Evolutionary conservation across 2,113 vertebrate species (phyloP).

Genomic region (Percopsis transmontana): DNA sequence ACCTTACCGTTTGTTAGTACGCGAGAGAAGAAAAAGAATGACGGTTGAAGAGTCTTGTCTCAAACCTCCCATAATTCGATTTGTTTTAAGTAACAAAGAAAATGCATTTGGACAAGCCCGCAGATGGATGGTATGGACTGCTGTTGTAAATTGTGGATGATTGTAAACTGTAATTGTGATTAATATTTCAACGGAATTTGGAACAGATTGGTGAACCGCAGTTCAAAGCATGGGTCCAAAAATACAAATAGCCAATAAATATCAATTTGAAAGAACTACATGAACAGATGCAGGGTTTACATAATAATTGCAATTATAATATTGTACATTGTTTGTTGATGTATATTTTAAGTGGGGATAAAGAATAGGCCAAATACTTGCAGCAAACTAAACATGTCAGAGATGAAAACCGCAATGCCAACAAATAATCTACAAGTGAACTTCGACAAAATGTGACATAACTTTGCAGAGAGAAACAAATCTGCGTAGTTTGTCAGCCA

Average conservation of each 20-base stretch:
- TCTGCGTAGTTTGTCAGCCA: conserved; percentile 49
- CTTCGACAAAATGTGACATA: conserved; percentile 29
- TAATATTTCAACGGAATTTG: conserved; percentile 68
- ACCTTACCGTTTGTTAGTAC: conserved; percentile 61
- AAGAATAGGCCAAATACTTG: too few species aligned
- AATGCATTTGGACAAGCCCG: conserved; percentile 70
- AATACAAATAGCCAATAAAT: conserved; percentile 14
- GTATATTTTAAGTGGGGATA: background rate
- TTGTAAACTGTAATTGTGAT: conserved; percentile 69
- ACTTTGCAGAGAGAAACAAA: conserved; percentile 43
- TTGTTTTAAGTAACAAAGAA: conserved; percentile 72
- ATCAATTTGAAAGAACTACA: background rate
- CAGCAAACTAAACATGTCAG: background rate
- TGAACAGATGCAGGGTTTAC: background rate
- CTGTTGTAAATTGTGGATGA: conserved; percentile 58
- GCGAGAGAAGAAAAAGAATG: conserved; percentile 15
- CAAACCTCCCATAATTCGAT: conserved; percentile 69
- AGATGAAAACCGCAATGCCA: conserved; percentile 24
- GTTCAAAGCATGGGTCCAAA: conserved; percentile 32
- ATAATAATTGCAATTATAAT: background rate
- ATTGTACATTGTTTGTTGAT: background rate
- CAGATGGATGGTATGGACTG: conserved; percentile 55
- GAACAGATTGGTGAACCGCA: conserved; percentile 51
- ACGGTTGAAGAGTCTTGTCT: conserved; percentile 62
- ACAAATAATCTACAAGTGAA: conserved; percentile 1